Evolutionary conservation across 2,888 invertebrate genomes (phyloP), one percentile per base, ranked within the genome.

Genomic region (Synanthedon myopaeformis): DNA sequence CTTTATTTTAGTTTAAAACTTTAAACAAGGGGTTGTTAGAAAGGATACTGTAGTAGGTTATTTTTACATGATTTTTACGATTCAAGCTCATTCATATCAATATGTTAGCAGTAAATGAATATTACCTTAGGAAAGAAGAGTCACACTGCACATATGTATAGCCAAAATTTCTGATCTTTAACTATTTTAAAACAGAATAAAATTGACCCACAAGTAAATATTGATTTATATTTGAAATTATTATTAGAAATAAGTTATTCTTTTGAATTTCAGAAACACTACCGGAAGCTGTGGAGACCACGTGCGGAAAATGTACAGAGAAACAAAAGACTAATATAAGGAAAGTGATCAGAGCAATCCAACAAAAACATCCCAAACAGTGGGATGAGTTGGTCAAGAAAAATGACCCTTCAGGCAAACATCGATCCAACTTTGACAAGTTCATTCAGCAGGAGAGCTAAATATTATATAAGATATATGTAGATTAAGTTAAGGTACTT

Each of bases 361-460:
- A 92, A 58, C 87, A 91, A 58, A 89, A 92, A 53, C 91, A 92
- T 69, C 89, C 91, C 0, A 88, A 89, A 0, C 84, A 91, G 68
- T 95, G 93, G 92, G 90, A 90, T 3, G 86, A 89, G 52, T 82
- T 95, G 13, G 90, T 92, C 58, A 83, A 80, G 58, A 93, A 93
- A 76, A 94, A 91, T 70, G 94, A 95, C 72, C 92, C 92, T 11
- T 80, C 89, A 0, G 91, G 91, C 53, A 74, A 88, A 56, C 91
- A 93, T 83, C 89, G 89, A 60, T 82, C 69, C 57, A 90, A 89
- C 67, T 94, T 93, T 78, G 88, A 89, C 61, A 87, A 88, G 59
- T 88, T 88, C 68, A 74, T 86, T 54, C 49, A 55, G 1, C 49
- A 55, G 5, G 58, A 57, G 6, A 56, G 56, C 53, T 61, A 57